A percentile compares a stretch with the other conserved stretches of the same genome.
Conservation (phyloP, 1,140 invertebrate species). For the Venturia canescens region DNA sequence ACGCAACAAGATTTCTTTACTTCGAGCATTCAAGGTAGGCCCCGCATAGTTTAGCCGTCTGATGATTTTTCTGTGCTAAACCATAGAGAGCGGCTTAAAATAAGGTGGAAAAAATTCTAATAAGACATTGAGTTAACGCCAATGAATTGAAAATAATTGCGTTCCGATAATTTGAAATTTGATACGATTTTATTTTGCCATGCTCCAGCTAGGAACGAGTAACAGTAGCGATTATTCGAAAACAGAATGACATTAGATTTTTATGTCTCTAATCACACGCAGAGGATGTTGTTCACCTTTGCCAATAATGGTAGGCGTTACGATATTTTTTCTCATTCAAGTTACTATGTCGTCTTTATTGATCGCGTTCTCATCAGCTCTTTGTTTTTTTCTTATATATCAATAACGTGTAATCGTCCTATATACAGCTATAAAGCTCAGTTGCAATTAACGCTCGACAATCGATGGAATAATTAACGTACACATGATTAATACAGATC, state of each 20-base stretch:
- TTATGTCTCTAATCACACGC: too few relatives aligned
- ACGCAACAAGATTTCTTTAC: too few relatives aligned
- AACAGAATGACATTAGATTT: background rate
- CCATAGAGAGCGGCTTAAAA: too few relatives aligned
- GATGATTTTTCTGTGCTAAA: too few relatives aligned
- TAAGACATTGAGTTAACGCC: too few relatives aligned
- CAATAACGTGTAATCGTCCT: slow-evolving; percentile 43
- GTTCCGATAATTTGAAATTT: too few relatives aligned
- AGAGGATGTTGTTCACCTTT: background rate
- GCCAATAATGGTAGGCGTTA: background rate
- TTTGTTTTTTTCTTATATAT: slow-evolving; percentile 7
- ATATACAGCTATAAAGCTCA: slow-evolving; percentile 44
- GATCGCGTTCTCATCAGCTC: slow-evolving; percentile 12
- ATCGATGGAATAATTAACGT: slow-evolving; percentile 42
- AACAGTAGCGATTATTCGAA: background rate
- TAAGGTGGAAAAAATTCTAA: too few relatives aligned
- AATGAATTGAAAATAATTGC: too few relatives aligned
- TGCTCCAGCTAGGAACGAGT: slow-evolving; percentile 17
- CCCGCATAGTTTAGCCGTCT: too few relatives aligned
- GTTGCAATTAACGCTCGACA: slow-evolving; percentile 43
- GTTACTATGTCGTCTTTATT: slow-evolving; percentile 30
- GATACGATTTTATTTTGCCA: too few relatives aligned
- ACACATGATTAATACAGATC: slow-evolving; percentile 42
- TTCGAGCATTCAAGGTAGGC: too few relatives aligned
- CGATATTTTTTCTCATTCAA: background rate